Base-by-base conservation (phyloP, 2,888 invertebrate species). In the Pyrrhosoma nymphula region DNA sequence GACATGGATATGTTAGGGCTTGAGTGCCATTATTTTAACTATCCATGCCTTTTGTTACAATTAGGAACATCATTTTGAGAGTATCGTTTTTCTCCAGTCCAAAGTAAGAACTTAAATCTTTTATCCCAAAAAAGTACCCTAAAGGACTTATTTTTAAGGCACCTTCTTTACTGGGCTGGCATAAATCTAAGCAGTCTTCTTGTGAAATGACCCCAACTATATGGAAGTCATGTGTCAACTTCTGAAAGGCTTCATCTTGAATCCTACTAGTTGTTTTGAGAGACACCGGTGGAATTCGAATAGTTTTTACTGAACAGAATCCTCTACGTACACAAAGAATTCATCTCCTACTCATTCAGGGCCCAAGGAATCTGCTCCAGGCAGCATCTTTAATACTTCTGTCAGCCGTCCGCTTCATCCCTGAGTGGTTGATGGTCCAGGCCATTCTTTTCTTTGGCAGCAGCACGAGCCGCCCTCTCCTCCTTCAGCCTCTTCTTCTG, bases 391-490 rank as follows among this genome's bases (percentile, higher is more conserved):
- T 16, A 35, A 35, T 16, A 35, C 82, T n/a, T 10, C 12, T 47
- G 39, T 93, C 93, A 93, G 47, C 93, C 93, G 4, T 93, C 93
- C 6, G 93, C 93, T 1, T 93, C 93, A 35, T 93, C 93, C 69
- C 93, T 39, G 16, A 93, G 93, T 26, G 93, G 93, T 4, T 93
- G 93, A 23, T 93, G 93, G 93, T 93, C 93, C 2, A 93, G 75
- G 14, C 60, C 69, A n/a, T 93, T 93, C 93, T 93, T 93, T n/a
- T 93, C 93, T 16, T 93, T 93, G 69, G 93, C 93, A 20, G 93
- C 93, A 2, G 69, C 69, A 6, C 93, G 39, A 18, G 93, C 93
- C 1, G 93, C 93, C 16, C 93, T 69, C 47, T 93, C 93, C 26
- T 93, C 93, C n/a, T 75, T 93, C 39, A 55, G 23, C 69, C 69